Evolutionary conservation across 2,113 vertebrate species (phyloP), one percentile per base, ranked within the genome.

Genomic region (Ctenodactylus gundi): DNA sequence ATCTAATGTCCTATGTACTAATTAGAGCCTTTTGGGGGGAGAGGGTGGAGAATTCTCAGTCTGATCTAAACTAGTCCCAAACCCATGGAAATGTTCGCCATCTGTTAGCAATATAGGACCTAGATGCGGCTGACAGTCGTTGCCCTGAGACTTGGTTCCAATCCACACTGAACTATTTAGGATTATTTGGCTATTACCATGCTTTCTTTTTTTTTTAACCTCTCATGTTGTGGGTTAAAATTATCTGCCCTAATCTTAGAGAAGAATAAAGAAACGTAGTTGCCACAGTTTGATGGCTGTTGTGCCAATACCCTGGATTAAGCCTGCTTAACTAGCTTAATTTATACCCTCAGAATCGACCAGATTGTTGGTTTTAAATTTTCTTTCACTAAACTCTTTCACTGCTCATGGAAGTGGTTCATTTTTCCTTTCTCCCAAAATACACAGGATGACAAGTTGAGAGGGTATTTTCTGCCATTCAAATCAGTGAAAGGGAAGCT

Each of bases 401-500:
- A 65, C 95, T 97, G 95, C 87, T 97, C 94, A 85, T 95, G 96
- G 95, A 97, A 97, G 86, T 97, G 96, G 94, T 97, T 97, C 96
- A 97, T 97, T 97, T 97, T 97, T 94, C 88, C 82, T 97, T 97
- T 89, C 91, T 95, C 96, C 91, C 95, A 97, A 97, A 97, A 97
- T 97, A 97, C 20, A 88, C 95, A 92, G 72, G 96, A 97, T 97
- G 96, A 96, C 97, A 97, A 97, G 95, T 90, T 96, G 94, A 97
- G 95, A 97, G 93, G 94, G 93, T 96, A 97, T 97, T 97, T 97
- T 97, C 96, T 97, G 96, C 95, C 97, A 95, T 97, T 97, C 97
- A 97, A 97, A 96, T 97, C 95, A 96, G 92, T 70, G 75, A 94
- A 94, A 97, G 95, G 82, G 85, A 97, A 96, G 94, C 94, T 95